Base-by-base conservation (phyloP, 2,797 vertebrate genomes). In the Lates japonicus region DNA sequence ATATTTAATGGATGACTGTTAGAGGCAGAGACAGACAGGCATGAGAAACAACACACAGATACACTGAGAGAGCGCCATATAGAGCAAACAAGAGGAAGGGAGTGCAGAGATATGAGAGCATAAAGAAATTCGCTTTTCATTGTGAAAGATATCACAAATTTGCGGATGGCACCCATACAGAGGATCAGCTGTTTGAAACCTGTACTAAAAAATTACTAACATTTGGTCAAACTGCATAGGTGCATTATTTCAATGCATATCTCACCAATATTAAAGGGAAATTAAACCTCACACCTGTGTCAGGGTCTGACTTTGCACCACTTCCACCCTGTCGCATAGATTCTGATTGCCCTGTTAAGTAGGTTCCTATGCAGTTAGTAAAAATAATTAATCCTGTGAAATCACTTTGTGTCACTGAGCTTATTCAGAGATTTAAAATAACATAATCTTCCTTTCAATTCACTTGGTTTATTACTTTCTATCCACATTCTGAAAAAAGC, bases 31-130 rank as follows among this genome's bases (percentile, higher is more conserved):
- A 39, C 7, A 39, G 2, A 39, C 8, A 39, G 39, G 39, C n/a
- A n/a, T n/a, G n/a, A 54, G 25, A 49, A 41, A 57, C 10, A 42
- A 76, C 16, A 51, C 16, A 74, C 4, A 37, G 19, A 68, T 35
- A 61, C 35, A 62, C 25, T 44, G 44, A 60, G 12, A 22, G 25
- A 46, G n/a, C n/a, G n/a, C n/a, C n/a, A n/a, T n/a, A n/a, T n/a
- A n/a, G n/a, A n/a, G 35, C 46, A 41, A 62, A 72, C 11, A 20
- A 20, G 29, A 12, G 29, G 5, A 22, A 46, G 20, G 31, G 22
- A 57, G 29, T 3, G n/a, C n/a, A 25, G 10, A 29, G 31, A 22
- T 12, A 29, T 29, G 25, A 29, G 25, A 39, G 58, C 19, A 2
- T 29, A 4, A 51, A n/a, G 33, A 60, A 31, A 29, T 37, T 41